These are phyloP conservation scores for Rhingia campestris DNA, from an alignment of 2,888 invertebrate species.

Conservation along the genomic window DNA sequence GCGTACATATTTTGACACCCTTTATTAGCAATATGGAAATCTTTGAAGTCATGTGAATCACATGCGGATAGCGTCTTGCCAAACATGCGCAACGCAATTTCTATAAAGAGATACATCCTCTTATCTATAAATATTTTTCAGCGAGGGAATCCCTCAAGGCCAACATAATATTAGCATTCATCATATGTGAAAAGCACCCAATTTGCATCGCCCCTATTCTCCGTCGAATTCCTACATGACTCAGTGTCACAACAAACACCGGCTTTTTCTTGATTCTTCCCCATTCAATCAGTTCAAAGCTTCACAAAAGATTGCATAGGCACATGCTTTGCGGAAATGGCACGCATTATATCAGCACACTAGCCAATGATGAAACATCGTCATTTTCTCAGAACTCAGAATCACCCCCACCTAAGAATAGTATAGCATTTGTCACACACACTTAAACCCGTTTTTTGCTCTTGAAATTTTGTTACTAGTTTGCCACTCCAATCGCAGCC, in stretches of 20 bases:
- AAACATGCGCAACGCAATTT: too few relatives aligned
- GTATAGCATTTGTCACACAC: conserved; percentile 2
- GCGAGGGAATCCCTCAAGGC: conserved; percentile 71
- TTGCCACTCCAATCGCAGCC: conserved; percentile 29
- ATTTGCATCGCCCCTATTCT: conserved; percentile 20
- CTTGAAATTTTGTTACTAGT: conserved; percentile 7
- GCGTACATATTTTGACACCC: too few relatives aligned
- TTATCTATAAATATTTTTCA: too few relatives aligned
- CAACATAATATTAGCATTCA: conserved; percentile 43
- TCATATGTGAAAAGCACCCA: conserved; percentile 12
- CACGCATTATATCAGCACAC: conserved; percentile 17
- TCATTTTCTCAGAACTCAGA: conserved; percentile 44
- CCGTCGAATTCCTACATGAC: conserved; percentile 46
- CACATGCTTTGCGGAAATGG: conserved; percentile 29
- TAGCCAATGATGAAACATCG: conserved; percentile 57
- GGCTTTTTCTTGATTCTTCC: conserved; percentile 43
- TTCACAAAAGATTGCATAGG: background rate
- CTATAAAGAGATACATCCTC: too few relatives aligned
- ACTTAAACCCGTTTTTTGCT: conserved; percentile 16
- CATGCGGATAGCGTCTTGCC: too few relatives aligned
- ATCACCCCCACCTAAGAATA: conserved; percentile 3
- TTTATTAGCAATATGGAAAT: too few relatives aligned
- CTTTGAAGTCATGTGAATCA: too few relatives aligned
- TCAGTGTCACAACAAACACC: conserved; percentile 52
- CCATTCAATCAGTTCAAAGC: conserved; percentile 13